Evolutionary conservation across 2,797 vertebrate species (phyloP).

Genomic region (Notoglanidium macrostoma): DNA sequence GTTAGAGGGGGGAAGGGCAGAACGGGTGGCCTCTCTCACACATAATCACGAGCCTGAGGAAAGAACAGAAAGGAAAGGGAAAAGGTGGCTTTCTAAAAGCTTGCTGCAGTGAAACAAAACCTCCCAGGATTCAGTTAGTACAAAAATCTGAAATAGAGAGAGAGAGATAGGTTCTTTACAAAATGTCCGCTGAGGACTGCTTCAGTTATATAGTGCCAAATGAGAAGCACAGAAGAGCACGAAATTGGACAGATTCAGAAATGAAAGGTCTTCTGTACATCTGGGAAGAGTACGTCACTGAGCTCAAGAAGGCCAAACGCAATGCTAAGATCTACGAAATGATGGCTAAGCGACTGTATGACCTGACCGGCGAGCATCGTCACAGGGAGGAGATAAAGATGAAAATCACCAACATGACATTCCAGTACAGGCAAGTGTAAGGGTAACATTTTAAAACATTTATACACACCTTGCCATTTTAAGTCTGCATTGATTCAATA

Average conservation of each 20-base stretch:
- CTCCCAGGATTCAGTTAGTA: conserved; percentile 54
- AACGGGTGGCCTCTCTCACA: conserved; percentile 62
- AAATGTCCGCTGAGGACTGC: conserved; percentile 89
- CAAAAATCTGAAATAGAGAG: conserved; percentile 48
- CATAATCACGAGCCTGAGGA: conserved; percentile 50
- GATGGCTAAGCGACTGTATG: conserved; percentile 97
- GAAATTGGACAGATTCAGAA: conserved; percentile 98
- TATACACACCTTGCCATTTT: neutral
- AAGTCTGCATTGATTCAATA: neutral
- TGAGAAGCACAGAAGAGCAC: conserved; percentile 95
- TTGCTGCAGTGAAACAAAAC: conserved; percentile 64
- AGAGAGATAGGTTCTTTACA: conserved; percentile 49
- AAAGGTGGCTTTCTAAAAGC: conserved; percentile 59
- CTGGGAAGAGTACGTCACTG: conserved; percentile 95
- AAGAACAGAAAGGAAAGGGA: conserved; percentile 40
- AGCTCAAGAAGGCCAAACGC: conserved; percentile 96
- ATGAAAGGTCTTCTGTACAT: conserved; percentile 97
- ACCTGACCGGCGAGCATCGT: conserved; percentile 93
- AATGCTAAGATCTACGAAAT: conserved; percentile 99
- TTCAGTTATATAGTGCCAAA: conserved; percentile 86
- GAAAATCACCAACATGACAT: conserved; percentile 99
- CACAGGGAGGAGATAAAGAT: conserved; percentile 99
- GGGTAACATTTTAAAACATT: conserved; percentile 11
- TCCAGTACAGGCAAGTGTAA: conserved; percentile 94
- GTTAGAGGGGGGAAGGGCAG: conserved; percentile 71